These are phyloP conservation scores for Masticophis lateralis DNA, from an alignment of 2,797 vertebrate species.

Conservation along the genomic window DNA sequence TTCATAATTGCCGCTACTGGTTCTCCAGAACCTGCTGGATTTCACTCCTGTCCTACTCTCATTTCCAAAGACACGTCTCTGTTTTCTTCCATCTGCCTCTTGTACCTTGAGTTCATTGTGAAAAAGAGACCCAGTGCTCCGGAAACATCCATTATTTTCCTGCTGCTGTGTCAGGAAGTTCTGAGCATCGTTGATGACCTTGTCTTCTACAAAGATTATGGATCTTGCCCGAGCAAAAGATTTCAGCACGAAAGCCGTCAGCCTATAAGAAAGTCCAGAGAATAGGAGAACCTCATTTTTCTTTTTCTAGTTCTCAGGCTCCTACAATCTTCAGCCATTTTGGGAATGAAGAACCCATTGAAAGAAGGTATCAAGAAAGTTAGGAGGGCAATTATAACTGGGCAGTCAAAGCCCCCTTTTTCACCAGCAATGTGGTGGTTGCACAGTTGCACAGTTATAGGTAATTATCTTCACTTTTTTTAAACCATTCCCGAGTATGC, in stretches of 20 bases:
- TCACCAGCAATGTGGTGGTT: not conserved
- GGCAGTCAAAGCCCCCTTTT: not conserved
- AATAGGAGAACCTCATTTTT: not conserved
- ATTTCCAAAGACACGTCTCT: not conserved
- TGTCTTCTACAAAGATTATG: slow-evolving; percentile 76
- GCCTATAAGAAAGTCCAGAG: slow-evolving; percentile 67
- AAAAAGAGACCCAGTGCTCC: slow-evolving; percentile 75
- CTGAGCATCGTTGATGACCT: slow-evolving; percentile 67
- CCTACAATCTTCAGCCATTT: not conserved
- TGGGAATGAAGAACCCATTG: not conserved
- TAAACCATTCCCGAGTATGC: not conserved
- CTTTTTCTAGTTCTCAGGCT: not conserved
- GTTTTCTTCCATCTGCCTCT: not conserved
- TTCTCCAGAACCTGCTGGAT: too few relatives aligned
- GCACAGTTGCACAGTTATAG: not conserved
- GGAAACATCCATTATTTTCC: slow-evolving; percentile 76
- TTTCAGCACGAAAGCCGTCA: slow-evolving; percentile 89
- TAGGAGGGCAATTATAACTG: not conserved
- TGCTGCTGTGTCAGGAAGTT: slow-evolving; percentile 54
- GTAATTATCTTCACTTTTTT: not conserved
- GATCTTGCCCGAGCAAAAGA: slow-evolving; percentile 75
- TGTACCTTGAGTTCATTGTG: slow-evolving; percentile 82
- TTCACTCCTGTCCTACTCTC: not conserved
- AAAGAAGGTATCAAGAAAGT: not conserved
- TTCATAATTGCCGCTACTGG: too few relatives aligned